Percentiles rank a stretch among this genome's conserved stretches.
Conservation (phyloP, 2,888 invertebrate genomes). For the Temnothorax unifasciatus region DNA sequence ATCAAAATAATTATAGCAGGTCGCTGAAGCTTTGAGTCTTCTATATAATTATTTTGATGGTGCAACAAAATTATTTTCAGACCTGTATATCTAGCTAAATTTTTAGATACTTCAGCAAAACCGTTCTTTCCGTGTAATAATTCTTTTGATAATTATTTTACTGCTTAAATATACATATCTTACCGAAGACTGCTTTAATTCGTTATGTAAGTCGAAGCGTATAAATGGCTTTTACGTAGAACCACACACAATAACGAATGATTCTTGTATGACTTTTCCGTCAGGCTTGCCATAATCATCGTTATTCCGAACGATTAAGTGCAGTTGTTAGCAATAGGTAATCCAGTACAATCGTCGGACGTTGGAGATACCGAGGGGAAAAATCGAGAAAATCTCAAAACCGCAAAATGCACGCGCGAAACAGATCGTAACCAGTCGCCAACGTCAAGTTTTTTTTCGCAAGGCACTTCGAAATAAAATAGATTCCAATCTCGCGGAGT, state of each 20-base stretch:
- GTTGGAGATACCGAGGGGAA: slow-evolving; percentile 45
- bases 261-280: slow-evolving; percentile 60
- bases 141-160: background rate
- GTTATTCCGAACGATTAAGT: slow-evolving; percentile 79
- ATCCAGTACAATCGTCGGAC: slow-evolving; percentile 73
- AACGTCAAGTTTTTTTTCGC: background rate
- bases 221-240: background rate
- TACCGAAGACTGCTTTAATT: background rate
- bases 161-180: background rate
- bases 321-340: slow-evolving; percentile 79
- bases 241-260: slow-evolving; percentile 58
- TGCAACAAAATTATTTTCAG: no score
- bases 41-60: no score
- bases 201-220: background rate
- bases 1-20: no score
- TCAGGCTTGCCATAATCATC: slow-evolving; percentile 59
- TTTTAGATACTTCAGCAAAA: no score
- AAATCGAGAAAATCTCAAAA: slow-evolving; percentile 9
- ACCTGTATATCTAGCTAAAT: no score
- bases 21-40: no score
- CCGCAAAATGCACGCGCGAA: background rate
- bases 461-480: background rate
- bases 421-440: background rate
- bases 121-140: background rate
- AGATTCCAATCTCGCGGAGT: background rate